Base-by-base conservation (phyloP, 2,888 invertebrate species). In the Eilema depressum region DNA sequence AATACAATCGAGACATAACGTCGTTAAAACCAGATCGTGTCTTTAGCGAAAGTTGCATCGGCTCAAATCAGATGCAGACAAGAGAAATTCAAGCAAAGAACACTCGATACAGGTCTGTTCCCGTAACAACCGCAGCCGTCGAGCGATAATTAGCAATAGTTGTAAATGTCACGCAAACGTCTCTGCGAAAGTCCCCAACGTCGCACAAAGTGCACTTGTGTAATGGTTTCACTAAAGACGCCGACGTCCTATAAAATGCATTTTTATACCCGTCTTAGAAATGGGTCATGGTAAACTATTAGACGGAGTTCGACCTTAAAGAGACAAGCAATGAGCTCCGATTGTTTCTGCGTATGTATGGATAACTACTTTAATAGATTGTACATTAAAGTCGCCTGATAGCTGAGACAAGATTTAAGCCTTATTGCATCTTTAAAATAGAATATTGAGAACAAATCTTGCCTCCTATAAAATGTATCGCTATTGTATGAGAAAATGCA, bases 131-230 rank as follows among this genome's bases (percentile, higher is more conserved):
- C 88, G 88, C 86, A 86, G 81, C 81, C 83, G 81, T 78, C 80
- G 83, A 85, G 80, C 83, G 85, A 90, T 90, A 89, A 93, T 93
- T 94, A 93, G 92, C 93, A 86, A 86, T 85, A 80, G 87, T 85
- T 85, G 89, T 80, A 88, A 90, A 93, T 93, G 93, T 92, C 95
- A 95, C 94, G 94, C 89, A 89, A 88, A 83, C 84, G 81, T 77
- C 75, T 77, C 69, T 75, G 64, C 75, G 78, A 79, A 81, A 76
- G 75, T 76, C 74, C 70, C 68, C 62, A 62, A 57, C 60, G 68
- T 70, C 70, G 73, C 64, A 61, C 41, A 69, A 66, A 74, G 77
- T 74, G 70, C 74, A 77, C 72, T 79, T 75, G 76, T 75, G 76
- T 80, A 76, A 76, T 75, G 76, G 75, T 76, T 70, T 68, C 67